Percentiles rank a stretch among this genome's conserved stretches.
Evolutionary conservation across 1,140 invertebrate species (phyloP).

Genomic region (Brachionus asplanchnoidis): DNA sequence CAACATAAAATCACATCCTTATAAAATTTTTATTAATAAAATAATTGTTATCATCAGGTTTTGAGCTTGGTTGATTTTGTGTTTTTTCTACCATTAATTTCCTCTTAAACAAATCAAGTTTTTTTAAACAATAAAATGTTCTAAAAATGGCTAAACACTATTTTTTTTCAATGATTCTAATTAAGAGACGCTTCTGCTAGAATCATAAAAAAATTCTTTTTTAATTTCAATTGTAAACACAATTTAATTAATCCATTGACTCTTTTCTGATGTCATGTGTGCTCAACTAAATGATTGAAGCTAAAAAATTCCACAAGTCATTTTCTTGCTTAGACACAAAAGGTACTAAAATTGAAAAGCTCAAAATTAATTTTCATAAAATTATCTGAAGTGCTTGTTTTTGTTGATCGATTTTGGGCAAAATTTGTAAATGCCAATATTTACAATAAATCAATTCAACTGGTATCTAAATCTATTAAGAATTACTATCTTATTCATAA

Average conservation of each 20-base stretch:
- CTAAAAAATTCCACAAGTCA: not conserved
- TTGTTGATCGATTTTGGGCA: not conserved
- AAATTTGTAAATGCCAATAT: slow-evolving; percentile 12
- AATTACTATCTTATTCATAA: slow-evolving; percentile 33
- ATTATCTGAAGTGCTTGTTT: not conserved
- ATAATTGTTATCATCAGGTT: not conserved
- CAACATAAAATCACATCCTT: not conserved
- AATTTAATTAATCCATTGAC: not conserved
- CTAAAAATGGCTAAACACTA: not conserved
- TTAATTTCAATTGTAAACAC: not conserved
- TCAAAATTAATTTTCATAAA: not conserved
- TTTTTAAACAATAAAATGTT: not conserved
- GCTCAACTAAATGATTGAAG: not conserved
- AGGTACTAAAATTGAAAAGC: not conserved
- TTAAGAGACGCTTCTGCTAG: not conserved
- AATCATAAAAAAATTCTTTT: not conserved
- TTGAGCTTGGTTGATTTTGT: not conserved
- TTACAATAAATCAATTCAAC: slow-evolving; percentile 10
- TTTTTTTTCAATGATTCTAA: not conserved
- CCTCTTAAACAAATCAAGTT: not conserved
- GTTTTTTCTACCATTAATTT: not conserved
- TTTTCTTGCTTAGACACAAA: not conserved
- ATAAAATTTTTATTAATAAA: not conserved
- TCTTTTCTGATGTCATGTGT: not conserved
- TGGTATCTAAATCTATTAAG: not conserved